These are phyloP conservation scores for Mactromeris polynyma DNA, from an alignment of 2,888 invertebrate genomes.

Conservation along the genomic window DNA sequence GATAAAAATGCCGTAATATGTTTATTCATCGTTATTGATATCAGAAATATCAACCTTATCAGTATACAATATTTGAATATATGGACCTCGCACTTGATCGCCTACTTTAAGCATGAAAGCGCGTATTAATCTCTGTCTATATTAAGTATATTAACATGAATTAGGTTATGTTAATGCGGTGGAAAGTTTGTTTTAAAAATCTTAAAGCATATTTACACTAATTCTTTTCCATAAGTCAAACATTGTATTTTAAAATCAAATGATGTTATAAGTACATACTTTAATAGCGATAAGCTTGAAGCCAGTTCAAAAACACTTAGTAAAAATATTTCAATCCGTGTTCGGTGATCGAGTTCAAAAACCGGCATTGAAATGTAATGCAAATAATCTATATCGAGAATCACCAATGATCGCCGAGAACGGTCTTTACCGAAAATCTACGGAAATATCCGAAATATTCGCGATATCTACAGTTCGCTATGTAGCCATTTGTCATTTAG, in stretches of 20 bases:
- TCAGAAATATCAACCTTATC: background rate
- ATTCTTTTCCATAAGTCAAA: background rate
- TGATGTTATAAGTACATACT: background rate
- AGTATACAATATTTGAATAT: background rate
- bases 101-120: background rate
- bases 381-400: background rate
- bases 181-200: conserved; percentile 8
- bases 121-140: background rate
- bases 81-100: background rate
- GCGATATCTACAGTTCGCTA: too few relatives aligned
- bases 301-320: background rate
- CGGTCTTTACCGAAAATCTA: too few relatives aligned
- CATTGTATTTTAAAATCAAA: background rate
- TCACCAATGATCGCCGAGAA: too few relatives aligned
- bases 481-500: too few relatives aligned
- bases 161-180: background rate
- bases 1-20: background rate
- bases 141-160: background rate
- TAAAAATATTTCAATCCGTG: background rate
- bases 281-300: background rate
- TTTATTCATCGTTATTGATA: background rate
- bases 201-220: background rate
- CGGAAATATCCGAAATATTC: too few relatives aligned
- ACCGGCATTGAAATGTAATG: background rate
- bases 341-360: background rate